phyloP scores from a whole-genome alignment of 2,113 vertebrate genomes.

The Cyrtonyx montezumae region DNA sequence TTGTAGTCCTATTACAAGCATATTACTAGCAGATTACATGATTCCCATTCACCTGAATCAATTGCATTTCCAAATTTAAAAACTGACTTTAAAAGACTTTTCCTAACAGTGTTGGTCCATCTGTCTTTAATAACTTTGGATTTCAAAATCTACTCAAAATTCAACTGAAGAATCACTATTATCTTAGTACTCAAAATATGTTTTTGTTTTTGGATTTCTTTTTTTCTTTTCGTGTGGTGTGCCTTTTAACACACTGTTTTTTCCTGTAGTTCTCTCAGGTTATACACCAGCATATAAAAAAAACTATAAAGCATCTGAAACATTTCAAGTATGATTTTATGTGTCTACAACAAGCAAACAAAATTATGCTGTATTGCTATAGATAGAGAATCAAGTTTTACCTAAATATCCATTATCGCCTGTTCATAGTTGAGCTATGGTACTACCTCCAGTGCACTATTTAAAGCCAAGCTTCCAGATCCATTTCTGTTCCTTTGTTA shows the following conservation, averaged over 20 bases:
- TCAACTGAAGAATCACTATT: background rate
- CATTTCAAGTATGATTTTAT: background rate
- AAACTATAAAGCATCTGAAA: background rate
- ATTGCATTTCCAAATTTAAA: background rate
- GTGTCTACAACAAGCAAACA: background rate
- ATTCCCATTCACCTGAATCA: rapidly evolving
- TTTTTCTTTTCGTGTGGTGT: background rate
- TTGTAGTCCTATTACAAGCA: background rate
- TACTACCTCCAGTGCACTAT: background rate
- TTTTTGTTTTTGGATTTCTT: background rate
- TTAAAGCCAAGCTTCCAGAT: background rate
- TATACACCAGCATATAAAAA: background rate
- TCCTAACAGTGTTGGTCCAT: background rate
- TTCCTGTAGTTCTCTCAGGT: background rate
- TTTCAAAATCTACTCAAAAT: background rate
- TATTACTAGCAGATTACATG: background rate
- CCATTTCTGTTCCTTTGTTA: background rate
- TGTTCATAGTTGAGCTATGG: background rate
- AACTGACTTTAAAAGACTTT: background rate
- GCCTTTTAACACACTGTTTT: background rate
- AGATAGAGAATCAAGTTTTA: background rate
- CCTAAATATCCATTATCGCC: background rate
- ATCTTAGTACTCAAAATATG: background rate
- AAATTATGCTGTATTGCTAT: background rate
- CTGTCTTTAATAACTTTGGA: background rate